These are phyloP conservation scores for Tipula confusa DNA, from an alignment of 2,888 invertebrate species.

Conservation along the genomic window DNA sequence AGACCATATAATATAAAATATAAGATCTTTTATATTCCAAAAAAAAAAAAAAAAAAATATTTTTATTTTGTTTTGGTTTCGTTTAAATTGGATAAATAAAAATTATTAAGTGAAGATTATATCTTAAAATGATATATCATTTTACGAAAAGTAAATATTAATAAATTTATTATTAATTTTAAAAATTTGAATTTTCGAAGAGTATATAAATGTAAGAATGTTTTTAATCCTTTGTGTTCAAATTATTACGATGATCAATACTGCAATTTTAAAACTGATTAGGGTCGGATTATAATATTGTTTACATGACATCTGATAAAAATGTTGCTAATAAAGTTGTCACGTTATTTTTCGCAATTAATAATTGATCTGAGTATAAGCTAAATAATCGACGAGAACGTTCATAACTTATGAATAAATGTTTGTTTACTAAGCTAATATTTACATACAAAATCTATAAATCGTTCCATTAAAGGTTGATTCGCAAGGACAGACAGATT, in stretches of 20 bases:
- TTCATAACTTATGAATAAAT: no score
- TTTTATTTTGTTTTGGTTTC: neutral
- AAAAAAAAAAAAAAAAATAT: neutral
- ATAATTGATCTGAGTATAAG: no score
- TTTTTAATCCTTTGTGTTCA: neutral
- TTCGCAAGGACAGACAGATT: no score
- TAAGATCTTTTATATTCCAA: slow-evolving; percentile 12
- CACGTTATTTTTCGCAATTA: no score
- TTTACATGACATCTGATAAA: no score
- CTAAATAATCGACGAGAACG: no score
- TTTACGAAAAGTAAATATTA: neutral
- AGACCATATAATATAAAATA: neutral
- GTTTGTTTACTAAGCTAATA: no score
- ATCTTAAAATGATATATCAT: slow-evolving; percentile 20
- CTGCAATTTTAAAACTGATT: neutral
- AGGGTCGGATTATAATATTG: neutral
- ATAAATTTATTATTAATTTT: neutral
- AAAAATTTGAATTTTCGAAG: neutral
- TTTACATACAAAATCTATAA: no score
- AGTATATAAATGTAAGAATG: neutral
- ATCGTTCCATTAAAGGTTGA: no score
- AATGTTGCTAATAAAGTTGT: neutral
- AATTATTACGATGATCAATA: neutral
- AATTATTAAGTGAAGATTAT: neutral
- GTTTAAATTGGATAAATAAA: slow-evolving; percentile 25